Evolutionary conservation across 2,888 invertebrate species (phyloP).

Genomic region (Tachina lurida): DNA sequence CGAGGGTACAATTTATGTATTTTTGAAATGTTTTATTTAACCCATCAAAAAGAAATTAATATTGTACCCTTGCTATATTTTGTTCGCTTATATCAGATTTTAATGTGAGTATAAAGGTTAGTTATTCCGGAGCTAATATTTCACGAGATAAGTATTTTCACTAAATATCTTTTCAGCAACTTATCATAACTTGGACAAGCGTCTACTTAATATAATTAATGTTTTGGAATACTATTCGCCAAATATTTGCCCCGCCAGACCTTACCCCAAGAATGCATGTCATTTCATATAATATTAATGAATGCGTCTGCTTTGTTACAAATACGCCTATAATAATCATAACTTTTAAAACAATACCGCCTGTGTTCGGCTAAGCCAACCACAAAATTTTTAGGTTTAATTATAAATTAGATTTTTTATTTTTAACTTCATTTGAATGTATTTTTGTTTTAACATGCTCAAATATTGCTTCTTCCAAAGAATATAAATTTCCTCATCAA

Average conservation of each 20-base stretch:
- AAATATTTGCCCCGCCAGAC: background rate
- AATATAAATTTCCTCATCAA: slow-evolving; percentile 53
- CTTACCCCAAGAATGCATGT: slow-evolving; percentile 10
- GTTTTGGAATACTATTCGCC: background rate
- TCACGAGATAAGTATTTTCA: background rate
- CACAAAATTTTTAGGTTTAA: slow-evolving; percentile 26
- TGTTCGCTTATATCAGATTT: slow-evolving; percentile 14
- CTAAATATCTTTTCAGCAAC: background rate
- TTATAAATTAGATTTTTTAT: slow-evolving; percentile 44
- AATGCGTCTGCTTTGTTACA: slow-evolving; percentile 25
- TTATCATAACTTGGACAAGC: background rate
- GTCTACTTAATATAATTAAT: too few species aligned
- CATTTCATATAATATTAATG: slow-evolving; percentile 5
- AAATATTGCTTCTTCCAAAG: slow-evolving; percentile 65
- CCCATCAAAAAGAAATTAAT: slow-evolving; percentile 11
- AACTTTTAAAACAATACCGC: slow-evolving; percentile 13
- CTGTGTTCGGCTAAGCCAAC: slow-evolving; percentile 17
- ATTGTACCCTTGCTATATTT: slow-evolving; percentile 12
- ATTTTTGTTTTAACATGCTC: slow-evolving; percentile 54
- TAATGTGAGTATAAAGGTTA: background rate
- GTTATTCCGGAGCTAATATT: slow-evolving; percentile 5
- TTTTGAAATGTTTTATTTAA: slow-evolving; percentile 20
- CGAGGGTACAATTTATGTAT: slow-evolving; percentile 5
- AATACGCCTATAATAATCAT: slow-evolving; percentile 23
- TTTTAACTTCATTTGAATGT: slow-evolving; percentile 48